Evolutionary conservation across 2,888 invertebrate genomes (phyloP), one percentile per base, ranked within the genome.

Genomic region (Luffia ferchaultella): DNA sequence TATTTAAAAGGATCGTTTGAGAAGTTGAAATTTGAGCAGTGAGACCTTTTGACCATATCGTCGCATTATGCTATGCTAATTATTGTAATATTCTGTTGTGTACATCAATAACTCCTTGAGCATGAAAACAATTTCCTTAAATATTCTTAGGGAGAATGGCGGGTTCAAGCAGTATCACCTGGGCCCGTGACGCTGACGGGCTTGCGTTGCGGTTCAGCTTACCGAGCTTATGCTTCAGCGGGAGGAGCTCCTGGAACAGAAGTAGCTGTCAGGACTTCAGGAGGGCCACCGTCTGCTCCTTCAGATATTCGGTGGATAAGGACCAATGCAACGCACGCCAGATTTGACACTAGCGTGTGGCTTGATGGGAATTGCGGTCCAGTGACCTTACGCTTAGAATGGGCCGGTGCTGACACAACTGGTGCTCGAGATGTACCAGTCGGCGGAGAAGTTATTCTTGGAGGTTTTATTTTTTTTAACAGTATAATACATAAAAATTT

Each of bases 351-450:
- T 46, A 88, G 88, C 54, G 87, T 89, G 42, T 96, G 96, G 96
- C 89, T 90, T 53, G 91, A 91, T 64, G 92, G 93, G 1, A 94
- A 94, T 12, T 96, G 96, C 73, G 89, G 92, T 0, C 91, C 96
- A 53, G 88, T 89, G 48, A 90, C 92, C 55, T 90, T 93, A 68
- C 90, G 92, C 48, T 86, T 95, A 17, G 92, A 93, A 67, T 89
- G 83, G 83, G 76, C 77, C 2, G 89, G 80, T 61, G 87, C 67
- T 57, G 87, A 67, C 49, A 86, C 68, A 57, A 70, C 76, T 15
- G 83, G 82, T 19, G 73, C 79, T 1, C 73, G 76, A 40, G 83
- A 83, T 55, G 76, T 82, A 20, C 78, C 80, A 7, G 74, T 80
- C 49, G 78, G 79, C 0, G 80, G 82, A 20, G 80, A 82, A 64